These are phyloP conservation scores for Lateolabrax maculatus DNA, from an alignment of 2,797 vertebrate species.

Conservation along the genomic window DNA sequence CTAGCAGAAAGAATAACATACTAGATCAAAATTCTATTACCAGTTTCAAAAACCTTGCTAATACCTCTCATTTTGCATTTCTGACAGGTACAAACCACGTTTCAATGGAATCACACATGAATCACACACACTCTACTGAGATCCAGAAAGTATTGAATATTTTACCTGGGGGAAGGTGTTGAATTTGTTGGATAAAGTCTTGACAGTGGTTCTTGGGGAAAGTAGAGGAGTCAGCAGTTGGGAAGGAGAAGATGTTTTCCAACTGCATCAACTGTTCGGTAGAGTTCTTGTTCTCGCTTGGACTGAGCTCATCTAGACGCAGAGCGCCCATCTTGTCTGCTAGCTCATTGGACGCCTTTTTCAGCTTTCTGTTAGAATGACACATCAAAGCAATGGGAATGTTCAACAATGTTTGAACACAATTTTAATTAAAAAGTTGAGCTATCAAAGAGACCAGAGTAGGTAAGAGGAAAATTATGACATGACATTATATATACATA, in stretches of 20 bases:
- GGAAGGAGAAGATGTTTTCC: slow-evolving; percentile 88
- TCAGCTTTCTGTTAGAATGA: slow-evolving; percentile 85
- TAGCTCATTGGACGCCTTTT: slow-evolving; percentile 80
- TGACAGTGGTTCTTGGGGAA: slow-evolving; percentile 82
- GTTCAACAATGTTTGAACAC: not conserved
- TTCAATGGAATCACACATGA: not conserved
- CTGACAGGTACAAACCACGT: not conserved
- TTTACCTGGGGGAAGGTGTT: slow-evolving; percentile 74
- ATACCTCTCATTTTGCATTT: not conserved
- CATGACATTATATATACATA: not conserved
- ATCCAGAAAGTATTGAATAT: not conserved
- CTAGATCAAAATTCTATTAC: too few relatives aligned
- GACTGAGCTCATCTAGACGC: slow-evolving; percentile 78
- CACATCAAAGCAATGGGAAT: not conserved
- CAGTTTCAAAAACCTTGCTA: too few relatives aligned
- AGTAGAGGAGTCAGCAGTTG: slow-evolving; percentile 57
- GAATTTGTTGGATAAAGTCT: slow-evolving; percentile 79
- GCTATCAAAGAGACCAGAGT: too few relatives aligned
- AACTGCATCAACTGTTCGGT: slow-evolving; percentile 75
- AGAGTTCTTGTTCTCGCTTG: not conserved
- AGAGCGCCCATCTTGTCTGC: slow-evolving; percentile 83
- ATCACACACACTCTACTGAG: not conserved
- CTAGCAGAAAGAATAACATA: not conserved
- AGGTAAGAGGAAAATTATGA: not conserved
- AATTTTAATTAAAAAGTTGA: too few relatives aligned